A percentile compares a stretch with the other conserved stretches of the same genome.
Conservation (phyloP, 2,797 vertebrate genomes). For the Lagorchestes hirsutus region DNA sequence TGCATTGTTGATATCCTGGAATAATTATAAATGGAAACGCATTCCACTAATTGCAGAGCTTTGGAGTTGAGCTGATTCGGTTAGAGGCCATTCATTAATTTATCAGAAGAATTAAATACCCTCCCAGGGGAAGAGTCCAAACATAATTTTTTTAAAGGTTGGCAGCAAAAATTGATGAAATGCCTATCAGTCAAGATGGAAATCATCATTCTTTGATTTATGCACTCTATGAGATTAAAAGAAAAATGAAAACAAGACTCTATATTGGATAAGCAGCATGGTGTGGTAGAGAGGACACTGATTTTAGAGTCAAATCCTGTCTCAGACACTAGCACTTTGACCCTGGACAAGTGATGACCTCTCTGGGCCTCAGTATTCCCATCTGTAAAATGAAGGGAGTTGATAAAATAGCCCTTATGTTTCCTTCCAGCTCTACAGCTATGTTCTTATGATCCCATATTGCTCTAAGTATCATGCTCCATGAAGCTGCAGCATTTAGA, state of each 20-base stretch:
- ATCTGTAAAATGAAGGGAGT: neutral
- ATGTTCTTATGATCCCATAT: neutral
- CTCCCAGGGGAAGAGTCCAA: slow-evolving; percentile 43
- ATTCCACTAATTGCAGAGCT: slow-evolving; percentile 70
- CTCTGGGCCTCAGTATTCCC: neutral
- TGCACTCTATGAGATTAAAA: slow-evolving; percentile 59
- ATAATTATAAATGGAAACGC: neutral
- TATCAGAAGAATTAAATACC: slow-evolving; percentile 68
- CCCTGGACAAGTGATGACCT: neutral
- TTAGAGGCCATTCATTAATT: slow-evolving; percentile 67
- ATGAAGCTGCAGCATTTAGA: slow-evolving; percentile 48
- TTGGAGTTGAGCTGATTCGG: slow-evolving; percentile 63
- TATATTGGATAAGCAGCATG: neutral
- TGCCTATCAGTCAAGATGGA: slow-evolving; percentile 62
- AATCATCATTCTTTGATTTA: slow-evolving; percentile 69
- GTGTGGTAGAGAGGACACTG: neutral
- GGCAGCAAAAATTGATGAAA: slow-evolving; percentile 73
- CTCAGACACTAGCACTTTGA: neutral
- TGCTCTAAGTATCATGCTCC: slow-evolving; percentile 49
- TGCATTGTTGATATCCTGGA: slow-evolving; percentile 28
- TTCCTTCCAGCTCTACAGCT: neutral
- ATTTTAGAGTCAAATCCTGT: neutral
- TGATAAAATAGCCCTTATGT: neutral
- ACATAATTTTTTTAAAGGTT: slow-evolving; percentile 69
- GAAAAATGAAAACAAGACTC: slow-evolving; percentile 63